Conservation (phyloP, 2,797 vertebrate genomes). For the Microhierax caerulescens region DNA sequence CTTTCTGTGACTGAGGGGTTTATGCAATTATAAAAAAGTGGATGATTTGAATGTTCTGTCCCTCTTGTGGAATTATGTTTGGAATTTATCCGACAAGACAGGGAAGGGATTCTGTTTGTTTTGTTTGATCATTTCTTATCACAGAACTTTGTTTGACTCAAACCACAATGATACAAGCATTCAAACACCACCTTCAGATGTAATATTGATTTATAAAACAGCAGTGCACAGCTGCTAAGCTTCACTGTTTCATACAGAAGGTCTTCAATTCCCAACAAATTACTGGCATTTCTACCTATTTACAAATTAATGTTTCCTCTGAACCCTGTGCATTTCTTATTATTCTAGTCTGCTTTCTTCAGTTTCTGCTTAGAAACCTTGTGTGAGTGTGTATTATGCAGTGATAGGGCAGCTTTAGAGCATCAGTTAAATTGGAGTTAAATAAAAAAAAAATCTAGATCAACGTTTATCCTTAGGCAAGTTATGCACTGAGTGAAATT, state of each 20-base stretch:
- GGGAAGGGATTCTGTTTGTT: slow-evolving; percentile 72
- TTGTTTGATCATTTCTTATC: slow-evolving; percentile 75
- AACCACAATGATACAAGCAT: slow-evolving; percentile 68
- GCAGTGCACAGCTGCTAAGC: slow-evolving; percentile 66
- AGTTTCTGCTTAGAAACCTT: slow-evolving; percentile 59
- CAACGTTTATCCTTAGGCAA: slow-evolving; percentile 82
- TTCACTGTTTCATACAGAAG: slow-evolving; percentile 66
- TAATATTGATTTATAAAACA: slow-evolving; percentile 76
- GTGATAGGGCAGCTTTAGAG: slow-evolving; percentile 64
- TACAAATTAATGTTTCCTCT: slow-evolving; percentile 74
- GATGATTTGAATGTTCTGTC: slow-evolving; percentile 68
- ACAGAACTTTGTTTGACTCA: slow-evolving; percentile 74
- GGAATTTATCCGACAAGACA: slow-evolving; percentile 61
- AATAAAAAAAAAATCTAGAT: slow-evolving; percentile 78
- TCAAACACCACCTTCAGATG: slow-evolving; percentile 72
- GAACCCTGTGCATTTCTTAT: slow-evolving; percentile 60
- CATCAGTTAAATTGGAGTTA: slow-evolving; percentile 78
- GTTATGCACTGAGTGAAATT: slow-evolving; percentile 80
- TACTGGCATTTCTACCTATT: slow-evolving; percentile 71
- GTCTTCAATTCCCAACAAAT: slow-evolving; percentile 75
- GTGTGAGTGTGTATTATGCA: slow-evolving; percentile 8
- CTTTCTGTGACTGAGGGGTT: slow-evolving; percentile 66
- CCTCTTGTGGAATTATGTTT: slow-evolving; percentile 71
- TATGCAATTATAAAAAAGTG: slow-evolving; percentile 68
- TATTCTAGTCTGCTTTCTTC: slow-evolving; percentile 70